Conservation (phyloP, 2,113 vertebrate species). For the Cyphomyrus discorhynchus region DNA sequence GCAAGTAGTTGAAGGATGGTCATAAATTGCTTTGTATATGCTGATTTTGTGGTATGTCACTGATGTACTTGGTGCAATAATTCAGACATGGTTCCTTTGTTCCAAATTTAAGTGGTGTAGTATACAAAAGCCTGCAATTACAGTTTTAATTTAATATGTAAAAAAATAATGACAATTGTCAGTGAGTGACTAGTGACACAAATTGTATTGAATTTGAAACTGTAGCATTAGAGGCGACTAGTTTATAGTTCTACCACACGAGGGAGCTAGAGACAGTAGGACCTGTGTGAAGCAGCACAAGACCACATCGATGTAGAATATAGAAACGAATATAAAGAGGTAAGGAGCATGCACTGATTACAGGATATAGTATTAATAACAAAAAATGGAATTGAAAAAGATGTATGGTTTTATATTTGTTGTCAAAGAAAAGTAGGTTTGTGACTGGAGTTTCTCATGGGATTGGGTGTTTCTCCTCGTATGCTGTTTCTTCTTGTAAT, state of each 20-base stretch:
- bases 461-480: not conserved
- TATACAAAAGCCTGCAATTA: not conserved
- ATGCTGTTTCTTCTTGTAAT: not conserved
- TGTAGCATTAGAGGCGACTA: not conserved
- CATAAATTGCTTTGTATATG: not conserved
- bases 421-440: not conserved
- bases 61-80: not conserved
- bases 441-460: not conserved
- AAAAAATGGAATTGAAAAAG: not conserved
- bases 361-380: not conserved
- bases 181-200: not conserved
- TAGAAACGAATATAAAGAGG: not conserved
- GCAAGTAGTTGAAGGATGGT: not conserved
- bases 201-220: not conserved
- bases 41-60: not conserved
- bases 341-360: not conserved
- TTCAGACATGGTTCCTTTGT: not conserved
- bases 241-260: not conserved
- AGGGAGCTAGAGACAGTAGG: not conserved
- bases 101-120: not conserved
- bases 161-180: not conserved
- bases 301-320: not conserved
- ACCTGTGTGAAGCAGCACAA: not conserved
- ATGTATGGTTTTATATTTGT: not conserved
- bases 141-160: not conserved